Evolutionary conservation across 2,888 invertebrate species (phyloP).

Genomic region (Tipula unca): DNA sequence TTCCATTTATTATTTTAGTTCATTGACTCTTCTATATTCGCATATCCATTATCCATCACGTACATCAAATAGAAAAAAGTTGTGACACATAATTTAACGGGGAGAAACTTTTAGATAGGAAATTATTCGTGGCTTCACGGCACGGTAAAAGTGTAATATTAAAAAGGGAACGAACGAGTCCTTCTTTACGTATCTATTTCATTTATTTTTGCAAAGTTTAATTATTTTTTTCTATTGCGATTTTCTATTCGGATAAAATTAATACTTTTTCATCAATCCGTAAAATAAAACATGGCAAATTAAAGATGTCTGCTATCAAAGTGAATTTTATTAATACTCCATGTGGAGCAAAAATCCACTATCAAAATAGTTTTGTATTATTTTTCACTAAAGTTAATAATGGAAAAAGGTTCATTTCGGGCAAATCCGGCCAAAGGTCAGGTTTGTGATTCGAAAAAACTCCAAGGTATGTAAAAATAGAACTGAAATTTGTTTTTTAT

Average conservation of each 20-base stretch:
- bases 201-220: not conserved
- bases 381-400: slow-evolving; percentile 36
- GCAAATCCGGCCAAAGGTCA: slow-evolving; percentile 59
- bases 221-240: not conserved
- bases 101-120: not conserved
- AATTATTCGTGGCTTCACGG: not conserved
- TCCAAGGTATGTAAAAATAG: slow-evolving; percentile 49
- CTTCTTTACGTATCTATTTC: not conserved
- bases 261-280: slow-evolving; percentile 3
- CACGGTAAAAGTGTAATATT: not conserved
- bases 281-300: slow-evolving; percentile 40
- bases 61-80: not conserved
- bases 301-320: slow-evolving; percentile 41
- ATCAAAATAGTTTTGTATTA: slow-evolving; percentile 20
- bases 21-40: not conserved
- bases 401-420: slow-evolving; percentile 71
- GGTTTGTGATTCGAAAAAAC: slow-evolving; percentile 66
- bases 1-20: not conserved
- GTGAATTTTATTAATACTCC: slow-evolving; percentile 36
- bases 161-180: not conserved
- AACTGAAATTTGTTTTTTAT: not conserved
- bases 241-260: not conserved
- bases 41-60: not conserved
- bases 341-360: slow-evolving; percentile 39
- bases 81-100: not conserved